Evolutionary conservation across 1,140 invertebrate genomes (phyloP).

Genomic region (Heliconius melpomene): DNA sequence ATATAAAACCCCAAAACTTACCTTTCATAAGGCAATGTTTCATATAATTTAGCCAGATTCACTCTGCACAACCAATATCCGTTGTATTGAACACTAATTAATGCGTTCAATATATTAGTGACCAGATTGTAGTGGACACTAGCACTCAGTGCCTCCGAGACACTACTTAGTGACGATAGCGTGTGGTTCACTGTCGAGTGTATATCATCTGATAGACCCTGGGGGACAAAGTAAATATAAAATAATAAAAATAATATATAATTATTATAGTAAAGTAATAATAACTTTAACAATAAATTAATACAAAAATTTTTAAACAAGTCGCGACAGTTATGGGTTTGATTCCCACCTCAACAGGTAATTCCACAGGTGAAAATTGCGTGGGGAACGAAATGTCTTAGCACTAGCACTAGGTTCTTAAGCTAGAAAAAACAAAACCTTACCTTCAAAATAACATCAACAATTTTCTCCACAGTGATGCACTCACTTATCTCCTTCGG

Average conservation of each 20-base stretch:
- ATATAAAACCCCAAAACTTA: slow-evolving; percentile 44
- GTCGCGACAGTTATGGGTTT: background rate
- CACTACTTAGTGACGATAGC: slow-evolving; percentile 81
- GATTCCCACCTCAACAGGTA: too few species aligned
- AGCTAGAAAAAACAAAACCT: too few species aligned
- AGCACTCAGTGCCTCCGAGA: slow-evolving; percentile 83
- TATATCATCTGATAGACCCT: slow-evolving; percentile 87
- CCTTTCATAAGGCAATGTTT: slow-evolving; percentile 68
- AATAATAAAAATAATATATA: background rate
- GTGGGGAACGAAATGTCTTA: too few species aligned
- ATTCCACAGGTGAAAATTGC: too few species aligned
- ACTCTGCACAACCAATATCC: slow-evolving; percentile 94
- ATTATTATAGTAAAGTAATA: background rate
- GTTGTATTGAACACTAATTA: slow-evolving; percentile 86
- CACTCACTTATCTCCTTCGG: slow-evolving; percentile 64
- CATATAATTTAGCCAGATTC: slow-evolving; percentile 76
- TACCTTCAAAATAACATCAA: slow-evolving; percentile 80
- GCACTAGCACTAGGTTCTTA: too few species aligned
- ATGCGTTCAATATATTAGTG: slow-evolving; percentile 82
- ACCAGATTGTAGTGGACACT: slow-evolving; percentile 80
- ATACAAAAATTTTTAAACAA: background rate
- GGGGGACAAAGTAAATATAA: slow-evolving; percentile 38
- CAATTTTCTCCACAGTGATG: slow-evolving; percentile 77
- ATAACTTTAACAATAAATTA: too few species aligned
- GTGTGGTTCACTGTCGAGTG: slow-evolving; percentile 86